A percentile compares a stretch with the other conserved stretches of the same genome.
Evolutionary conservation across 2,888 invertebrate genomes (phyloP).

Genomic region (Watsonalla cultraria): DNA sequence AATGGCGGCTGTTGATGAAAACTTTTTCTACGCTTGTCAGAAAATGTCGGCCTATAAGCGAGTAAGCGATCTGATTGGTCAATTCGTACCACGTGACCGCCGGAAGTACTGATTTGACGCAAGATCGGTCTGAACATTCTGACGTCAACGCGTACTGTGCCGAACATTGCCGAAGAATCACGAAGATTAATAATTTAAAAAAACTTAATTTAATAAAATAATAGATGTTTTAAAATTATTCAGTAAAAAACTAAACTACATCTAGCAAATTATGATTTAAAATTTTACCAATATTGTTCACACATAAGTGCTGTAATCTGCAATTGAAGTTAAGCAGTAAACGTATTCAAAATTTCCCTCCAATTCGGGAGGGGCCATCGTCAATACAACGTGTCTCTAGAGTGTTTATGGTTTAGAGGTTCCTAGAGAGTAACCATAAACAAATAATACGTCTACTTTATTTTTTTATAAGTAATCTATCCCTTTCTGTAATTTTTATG

Average conservation of each 20-base stretch:
- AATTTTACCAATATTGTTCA: background rate
- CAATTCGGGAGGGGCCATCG: slow-evolving; percentile 69
- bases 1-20: slow-evolving; percentile 97
- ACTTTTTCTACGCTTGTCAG: slow-evolving; percentile 97
- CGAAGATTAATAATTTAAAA: slow-evolving; percentile 45
- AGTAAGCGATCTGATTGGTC: slow-evolving; percentile 64
- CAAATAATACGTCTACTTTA: slow-evolving; percentile 7
- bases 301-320: background rate
- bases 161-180: slow-evolving; percentile 51
- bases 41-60: slow-evolving; percentile 80
- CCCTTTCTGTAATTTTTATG: too few species aligned
- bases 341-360: slow-evolving; percentile 57
- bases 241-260: slow-evolving; percentile 1
- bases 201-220: slow-evolving; percentile 17
- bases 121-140: slow-evolving; percentile 66
- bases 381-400: slow-evolving; percentile 71
- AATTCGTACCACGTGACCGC: slow-evolving; percentile 66
- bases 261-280: background rate
- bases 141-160: slow-evolving; percentile 67
- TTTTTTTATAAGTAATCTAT: background rate
- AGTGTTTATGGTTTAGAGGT: slow-evolving; percentile 44
- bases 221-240: background rate
- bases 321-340: slow-evolving; percentile 4
- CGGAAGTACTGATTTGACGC: slow-evolving; percentile 70
- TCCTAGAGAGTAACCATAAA: slow-evolving; percentile 32